A percentile compares a stretch with the other conserved stretches of the same genome.
These are phyloP conservation scores for Pomacea maculata DNA, from an alignment of 1,140 invertebrate genomes.

Conservation along the genomic window DNA sequence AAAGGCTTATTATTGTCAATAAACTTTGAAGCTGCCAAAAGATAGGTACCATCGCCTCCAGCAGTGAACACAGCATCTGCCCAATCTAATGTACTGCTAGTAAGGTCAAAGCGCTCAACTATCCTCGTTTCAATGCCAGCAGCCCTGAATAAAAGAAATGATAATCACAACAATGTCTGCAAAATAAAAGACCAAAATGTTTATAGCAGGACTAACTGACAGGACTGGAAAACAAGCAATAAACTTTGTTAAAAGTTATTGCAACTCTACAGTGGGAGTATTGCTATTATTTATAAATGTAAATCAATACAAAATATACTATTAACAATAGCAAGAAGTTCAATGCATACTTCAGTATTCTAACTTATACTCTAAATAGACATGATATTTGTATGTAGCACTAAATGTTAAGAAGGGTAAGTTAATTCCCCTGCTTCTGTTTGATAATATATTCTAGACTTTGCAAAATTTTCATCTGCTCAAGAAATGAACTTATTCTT, in stretches of 20 bases:
- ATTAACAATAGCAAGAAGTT: neutral
- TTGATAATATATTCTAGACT: too few relatives aligned
- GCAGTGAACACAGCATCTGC: constrained; percentile 94
- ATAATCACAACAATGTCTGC: neutral
- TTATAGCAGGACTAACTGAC: neutral
- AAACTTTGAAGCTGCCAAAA: constrained; percentile 90
- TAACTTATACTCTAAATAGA: neutral
- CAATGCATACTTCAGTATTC: neutral
- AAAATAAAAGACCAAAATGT: constrained; percentile 6
- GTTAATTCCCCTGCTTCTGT: too few relatives aligned
- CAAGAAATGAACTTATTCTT: too few relatives aligned
- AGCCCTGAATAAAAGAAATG: constrained; percentile 38
- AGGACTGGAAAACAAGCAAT: neutral
- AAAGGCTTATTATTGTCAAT: constrained; percentile 81
- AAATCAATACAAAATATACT: neutral
- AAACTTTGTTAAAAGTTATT: neutral
- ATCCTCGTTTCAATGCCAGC: constrained; percentile 81
- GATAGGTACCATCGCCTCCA: constrained; percentile 98
- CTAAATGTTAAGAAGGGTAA: too few relatives aligned
- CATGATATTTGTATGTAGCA: neutral
- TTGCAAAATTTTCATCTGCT: too few relatives aligned
- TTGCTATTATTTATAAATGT: too few relatives aligned
- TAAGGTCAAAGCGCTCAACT: constrained; percentile 80
- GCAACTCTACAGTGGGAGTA: too few relatives aligned
- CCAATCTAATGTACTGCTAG: constrained; percentile 81